Evolutionary conservation across 1,140 invertebrate genomes (phyloP), one percentile per base, ranked within the genome.

Genomic region (Meteorus sp.): DNA sequence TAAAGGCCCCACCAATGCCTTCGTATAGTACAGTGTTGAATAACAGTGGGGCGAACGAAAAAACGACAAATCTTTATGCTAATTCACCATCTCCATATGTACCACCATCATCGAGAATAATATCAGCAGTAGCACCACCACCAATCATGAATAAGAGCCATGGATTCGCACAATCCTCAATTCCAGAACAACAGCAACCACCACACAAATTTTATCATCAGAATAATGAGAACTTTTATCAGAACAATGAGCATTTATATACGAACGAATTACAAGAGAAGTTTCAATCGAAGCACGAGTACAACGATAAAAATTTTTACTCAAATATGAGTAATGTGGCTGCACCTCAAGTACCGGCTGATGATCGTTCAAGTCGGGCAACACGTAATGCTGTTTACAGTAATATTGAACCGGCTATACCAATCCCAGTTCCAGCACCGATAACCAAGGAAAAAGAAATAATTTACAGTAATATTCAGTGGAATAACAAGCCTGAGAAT

Each of bases 11-110:
- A n/a, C 70, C 77, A 37, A 76, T 76, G 50, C 81, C 82, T 37
- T 83, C 81, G 8, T 84, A 81, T 33, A 83, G 79, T 58, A 81
- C 82, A 39, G 72, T 83, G 53, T 70, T 83, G 37, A 79, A 81
- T 29, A 81, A 76, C 59, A 58, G 69, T 43, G 71, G 69, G 7
- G 57, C 65, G 9, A 76, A 70, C 50, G 73, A 79, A 37, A 77
- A 77, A 56, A 45, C 70, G 20, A 61, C 67, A 3, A 77, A 74
- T 59, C 65, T 82, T 8, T 82, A 82, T 33, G 75, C 77, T 51
- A 82, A 83, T 62, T 69, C 82, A 31, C 72, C 78, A 22, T 68
- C 69, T 25, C 68, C 74, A 11, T 78, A 75, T 54, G 68, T 66
- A 17, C 62, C 73, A 13, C 52, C 72, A n/a, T 67, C 44, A 45